These are phyloP conservation scores for Hermatobates lingyangjiaoensis DNA, from an alignment of 1,140 invertebrate genomes.

Conservation along the genomic window DNA sequence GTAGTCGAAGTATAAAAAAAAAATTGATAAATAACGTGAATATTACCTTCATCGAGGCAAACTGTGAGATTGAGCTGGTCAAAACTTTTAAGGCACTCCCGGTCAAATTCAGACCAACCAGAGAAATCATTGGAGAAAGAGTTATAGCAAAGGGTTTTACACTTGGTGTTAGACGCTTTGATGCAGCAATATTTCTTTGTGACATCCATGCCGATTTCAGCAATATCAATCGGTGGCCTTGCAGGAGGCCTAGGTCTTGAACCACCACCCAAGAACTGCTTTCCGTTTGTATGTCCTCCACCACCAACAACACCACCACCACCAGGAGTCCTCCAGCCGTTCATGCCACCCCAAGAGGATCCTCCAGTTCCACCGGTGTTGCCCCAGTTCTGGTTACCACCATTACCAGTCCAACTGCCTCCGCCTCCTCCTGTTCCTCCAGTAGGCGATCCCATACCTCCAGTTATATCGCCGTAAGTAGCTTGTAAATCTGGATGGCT, in stretches of 20 bases:
- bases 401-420: no score
- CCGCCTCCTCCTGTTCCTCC: slow-evolving; percentile 23
- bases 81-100: slow-evolving; percentile 46
- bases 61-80: slow-evolving; percentile 49
- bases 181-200: slow-evolving; percentile 77
- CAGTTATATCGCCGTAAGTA: no score
- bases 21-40: not conserved
- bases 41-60: slow-evolving; percentile 65
- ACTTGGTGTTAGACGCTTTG: slow-evolving; percentile 43
- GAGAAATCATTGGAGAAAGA: slow-evolving; percentile 63
- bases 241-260: no score
- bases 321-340: no score
- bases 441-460: slow-evolving; percentile 41
- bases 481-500: no score
- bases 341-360: no score
- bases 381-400: no score
- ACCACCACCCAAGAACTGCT: no score
- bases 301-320: no score
- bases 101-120: slow-evolving; percentile 64
- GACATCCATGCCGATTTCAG: slow-evolving; percentile 55
- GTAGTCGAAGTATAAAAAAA: no score
- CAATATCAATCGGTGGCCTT: no score
- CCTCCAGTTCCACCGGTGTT: no score
- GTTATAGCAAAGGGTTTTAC: slow-evolving; percentile 53
- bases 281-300: slow-evolving; percentile 26